phyloP scores from a whole-genome alignment of 1,140 invertebrate genomes.

The Penaeus vannamei region DNA sequence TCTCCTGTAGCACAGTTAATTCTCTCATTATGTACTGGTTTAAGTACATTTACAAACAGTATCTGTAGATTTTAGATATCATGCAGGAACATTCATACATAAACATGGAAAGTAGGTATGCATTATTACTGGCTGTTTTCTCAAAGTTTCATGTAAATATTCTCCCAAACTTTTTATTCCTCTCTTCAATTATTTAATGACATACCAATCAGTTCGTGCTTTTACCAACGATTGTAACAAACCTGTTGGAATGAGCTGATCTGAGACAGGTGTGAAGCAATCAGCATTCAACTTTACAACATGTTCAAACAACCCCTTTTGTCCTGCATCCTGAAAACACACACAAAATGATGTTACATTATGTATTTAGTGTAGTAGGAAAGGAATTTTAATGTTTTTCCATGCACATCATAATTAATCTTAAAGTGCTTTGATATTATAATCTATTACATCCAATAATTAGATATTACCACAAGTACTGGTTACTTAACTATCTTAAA shows the following conservation, averaged over 20 bases:
- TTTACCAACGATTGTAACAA: slow-evolving; percentile 43
- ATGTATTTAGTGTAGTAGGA: not conserved
- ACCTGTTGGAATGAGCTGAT: slow-evolving; percentile 83
- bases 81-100: not conserved
- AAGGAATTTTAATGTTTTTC: too few species aligned
- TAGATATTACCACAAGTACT: not conserved
- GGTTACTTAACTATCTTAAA: not conserved
- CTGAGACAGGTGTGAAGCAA: slow-evolving; percentile 82
- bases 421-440: not conserved
- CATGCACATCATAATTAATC: not conserved
- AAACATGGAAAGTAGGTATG: not conserved
- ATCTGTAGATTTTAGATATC: not conserved
- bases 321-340: slow-evolving; percentile 73
- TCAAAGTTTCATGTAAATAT: not conserved
- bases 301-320: slow-evolving; percentile 82
- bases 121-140: not conserved
- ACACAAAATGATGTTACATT: not conserved
- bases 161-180: too few species aligned
- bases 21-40: not conserved
- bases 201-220: slow-evolving; percentile 34
- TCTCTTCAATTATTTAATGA: not conserved
- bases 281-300: slow-evolving; percentile 82
- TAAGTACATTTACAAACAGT: not conserved
- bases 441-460: not conserved
- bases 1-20: slow-evolving; percentile 74